A percentile compares a stretch with the other conserved stretches of the same genome.
These are phyloP conservation scores for Sesia apiformis DNA, from an alignment of 2,888 invertebrate genomes.

Conservation along the genomic window DNA sequence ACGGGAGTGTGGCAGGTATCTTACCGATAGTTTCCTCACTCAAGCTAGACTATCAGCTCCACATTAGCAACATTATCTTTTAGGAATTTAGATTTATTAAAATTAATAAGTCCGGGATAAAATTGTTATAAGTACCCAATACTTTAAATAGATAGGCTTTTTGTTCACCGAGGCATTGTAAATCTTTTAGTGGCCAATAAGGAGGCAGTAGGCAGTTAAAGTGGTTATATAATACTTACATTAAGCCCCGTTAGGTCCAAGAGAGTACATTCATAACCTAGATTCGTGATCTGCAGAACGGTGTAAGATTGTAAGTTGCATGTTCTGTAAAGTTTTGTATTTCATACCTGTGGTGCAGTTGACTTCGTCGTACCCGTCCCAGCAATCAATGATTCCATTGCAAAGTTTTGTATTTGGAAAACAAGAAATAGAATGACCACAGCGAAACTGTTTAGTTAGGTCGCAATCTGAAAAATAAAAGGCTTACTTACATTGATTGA, in stretches of 20 bases:
- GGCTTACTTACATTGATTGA: neutral
- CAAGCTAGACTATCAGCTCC: too few species aligned
- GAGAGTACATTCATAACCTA: conserved; percentile 45
- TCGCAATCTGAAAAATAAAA: conserved; percentile 75
- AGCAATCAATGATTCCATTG: conserved; percentile 83
- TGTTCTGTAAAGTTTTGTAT: conserved; percentile 13
- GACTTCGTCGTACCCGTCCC: conserved; percentile 84
- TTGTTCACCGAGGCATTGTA: too few species aligned
- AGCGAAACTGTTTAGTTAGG: conserved; percentile 79
- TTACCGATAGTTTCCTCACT: too few species aligned
- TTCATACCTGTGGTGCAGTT: conserved; percentile 78
- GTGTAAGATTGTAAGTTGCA: conserved; percentile 27
- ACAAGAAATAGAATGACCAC: conserved; percentile 83
- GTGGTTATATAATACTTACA: neutral
- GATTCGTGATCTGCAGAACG: conserved; percentile 37
- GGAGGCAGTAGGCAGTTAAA: conserved; percentile 18
- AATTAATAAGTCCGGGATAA: too few species aligned
- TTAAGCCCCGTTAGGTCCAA: conserved; percentile 42
- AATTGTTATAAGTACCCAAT: too few species aligned
- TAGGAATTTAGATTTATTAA: too few species aligned
- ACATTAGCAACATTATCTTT: too few species aligned
- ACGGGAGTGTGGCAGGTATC: too few species aligned
- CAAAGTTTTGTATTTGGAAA: conserved; percentile 79
- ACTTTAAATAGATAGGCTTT: too few species aligned
- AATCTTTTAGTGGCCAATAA: conserved; percentile 15